phyloP scores from a whole-genome alignment of 1,140 invertebrate genomes.

The Gonioctena quinquepunctata region DNA sequence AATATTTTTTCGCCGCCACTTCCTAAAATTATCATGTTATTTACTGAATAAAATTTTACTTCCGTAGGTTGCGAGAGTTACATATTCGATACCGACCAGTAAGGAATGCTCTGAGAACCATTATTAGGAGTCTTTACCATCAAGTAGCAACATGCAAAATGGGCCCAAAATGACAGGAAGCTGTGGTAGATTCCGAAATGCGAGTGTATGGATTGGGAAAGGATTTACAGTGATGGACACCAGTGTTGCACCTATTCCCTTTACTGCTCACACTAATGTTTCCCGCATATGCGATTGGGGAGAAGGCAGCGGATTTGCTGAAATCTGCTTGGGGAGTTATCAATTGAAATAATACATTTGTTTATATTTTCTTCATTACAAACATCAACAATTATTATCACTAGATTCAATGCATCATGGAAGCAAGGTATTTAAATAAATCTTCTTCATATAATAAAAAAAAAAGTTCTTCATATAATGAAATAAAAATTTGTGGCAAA shows the following conservation, averaged over 20 bases:
- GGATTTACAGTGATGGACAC: slow-evolving; percentile 75
- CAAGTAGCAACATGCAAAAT: slow-evolving; percentile 75
- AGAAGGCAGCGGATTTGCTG: slow-evolving; percentile 62
- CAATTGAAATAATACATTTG: too few relatives aligned
- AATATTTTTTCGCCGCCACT: too few relatives aligned
- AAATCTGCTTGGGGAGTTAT: slow-evolving; percentile 51
- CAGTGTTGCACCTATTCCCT: slow-evolving; percentile 73
- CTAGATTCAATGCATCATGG: too few relatives aligned
- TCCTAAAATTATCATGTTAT: too few relatives aligned
- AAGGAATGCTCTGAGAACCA: slow-evolving; percentile 74
- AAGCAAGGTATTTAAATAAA: too few relatives aligned
- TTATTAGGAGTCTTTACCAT: slow-evolving; percentile 71
- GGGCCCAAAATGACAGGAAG: slow-evolving; percentile 70
- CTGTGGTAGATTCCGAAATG: slow-evolving; percentile 76
- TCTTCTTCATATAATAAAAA: too few relatives aligned
- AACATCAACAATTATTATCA: too few relatives aligned
- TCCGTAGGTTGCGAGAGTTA: slow-evolving; percentile 56
- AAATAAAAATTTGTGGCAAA: too few relatives aligned
- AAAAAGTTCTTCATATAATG: too few relatives aligned
- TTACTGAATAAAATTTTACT: background rate
- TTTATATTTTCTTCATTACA: too few relatives aligned
- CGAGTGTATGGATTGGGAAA: slow-evolving; percentile 70
- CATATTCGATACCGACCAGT: slow-evolving; percentile 59
- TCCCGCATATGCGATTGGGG: slow-evolving; percentile 62
- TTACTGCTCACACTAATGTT: slow-evolving; percentile 62